Conservation (phyloP, 2,888 invertebrate species). For the Tupiocoris notatus region DNA sequence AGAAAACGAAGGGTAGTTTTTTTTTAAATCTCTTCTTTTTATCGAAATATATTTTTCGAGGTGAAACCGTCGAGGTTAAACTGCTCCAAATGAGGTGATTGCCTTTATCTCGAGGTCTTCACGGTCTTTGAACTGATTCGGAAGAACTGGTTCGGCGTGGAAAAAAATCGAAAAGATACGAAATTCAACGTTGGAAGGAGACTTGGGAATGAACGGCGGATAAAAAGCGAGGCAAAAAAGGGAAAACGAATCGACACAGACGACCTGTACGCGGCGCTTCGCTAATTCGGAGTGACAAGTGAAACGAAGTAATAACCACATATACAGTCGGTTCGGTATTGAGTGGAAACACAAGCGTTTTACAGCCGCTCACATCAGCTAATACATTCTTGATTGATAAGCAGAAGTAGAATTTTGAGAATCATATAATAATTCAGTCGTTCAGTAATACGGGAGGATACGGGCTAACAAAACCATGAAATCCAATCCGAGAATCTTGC, state of each 20-base stretch:
- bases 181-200: slow-evolving; percentile 5
- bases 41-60: not conserved
- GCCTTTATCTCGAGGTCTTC: slow-evolving; percentile 43
- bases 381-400: too few species aligned
- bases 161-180: not conserved
- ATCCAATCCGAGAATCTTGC: too few species aligned
- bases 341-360: not conserved
- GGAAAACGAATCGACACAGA: not conserved
- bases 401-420: too few species aligned
- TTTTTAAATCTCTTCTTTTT: too few species aligned
- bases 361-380: too few species aligned
- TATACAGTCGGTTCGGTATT: slow-evolving; percentile 26
- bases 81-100: slow-evolving; percentile 48
- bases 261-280: not conserved
- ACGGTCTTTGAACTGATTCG: slow-evolving; percentile 34
- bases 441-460: too few species aligned
- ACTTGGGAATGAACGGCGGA: not conserved
- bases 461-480: too few species aligned
- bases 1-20: not conserved
- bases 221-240: slow-evolving; percentile 1
- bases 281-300: slow-evolving; percentile 45
- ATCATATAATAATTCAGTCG: too few species aligned
- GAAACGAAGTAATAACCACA: slow-evolving; percentile 39
- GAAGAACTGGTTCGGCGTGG: not conserved
- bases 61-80: slow-evolving; percentile 47